Percentiles rank a stretch among this genome's conserved stretches.
These are phyloP conservation scores for Leptoclinus maculatus DNA, from an alignment of 2,797 vertebrate species.

Conservation along the genomic window DNA sequence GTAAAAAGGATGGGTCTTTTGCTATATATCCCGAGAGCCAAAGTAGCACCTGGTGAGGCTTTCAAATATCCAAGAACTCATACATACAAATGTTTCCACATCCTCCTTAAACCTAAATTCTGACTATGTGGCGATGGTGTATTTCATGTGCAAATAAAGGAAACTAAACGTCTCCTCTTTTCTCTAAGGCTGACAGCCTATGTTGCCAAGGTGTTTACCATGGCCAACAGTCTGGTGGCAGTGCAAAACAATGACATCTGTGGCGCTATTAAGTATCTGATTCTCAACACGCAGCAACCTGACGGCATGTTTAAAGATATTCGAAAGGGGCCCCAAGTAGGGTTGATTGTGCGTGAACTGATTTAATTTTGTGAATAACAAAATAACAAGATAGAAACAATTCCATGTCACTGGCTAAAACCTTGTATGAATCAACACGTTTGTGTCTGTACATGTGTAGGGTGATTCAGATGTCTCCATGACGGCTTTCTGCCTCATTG, in stretches of 20 bases:
- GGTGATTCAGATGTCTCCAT: conserved; percentile 85
- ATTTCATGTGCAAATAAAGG: not conserved
- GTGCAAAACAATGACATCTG: conserved; percentile 78
- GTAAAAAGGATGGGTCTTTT: conserved; percentile 80
- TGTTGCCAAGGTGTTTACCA: conserved; percentile 88
- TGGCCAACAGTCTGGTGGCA: conserved; percentile 77
- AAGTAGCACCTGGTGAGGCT: conserved; percentile 88
- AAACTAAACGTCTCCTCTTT: not conserved
- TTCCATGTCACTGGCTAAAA: not conserved
- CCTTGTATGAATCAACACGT: not conserved
- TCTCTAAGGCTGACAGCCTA: conserved; percentile 89
- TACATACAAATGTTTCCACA: fast-evolving
- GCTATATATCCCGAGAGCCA: conserved; percentile 51
- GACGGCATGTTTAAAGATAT: conserved; percentile 60
- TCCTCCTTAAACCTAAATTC: not conserved
- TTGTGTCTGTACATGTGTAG: conserved; percentile 36
- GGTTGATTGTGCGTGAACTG: conserved; percentile 59
- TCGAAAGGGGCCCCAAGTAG: too few species aligned
- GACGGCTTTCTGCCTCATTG: conserved; percentile 89
- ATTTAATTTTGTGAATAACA: fast-evolving
- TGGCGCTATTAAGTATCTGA: conserved; percentile 86
- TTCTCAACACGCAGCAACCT: conserved; percentile 80
- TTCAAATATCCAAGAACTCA: not conserved
- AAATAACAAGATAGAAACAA: not conserved
- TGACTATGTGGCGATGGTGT: not conserved